phyloP scores from a whole-genome alignment of 2,888 invertebrate genomes.

The Druceiella hillmani region DNA sequence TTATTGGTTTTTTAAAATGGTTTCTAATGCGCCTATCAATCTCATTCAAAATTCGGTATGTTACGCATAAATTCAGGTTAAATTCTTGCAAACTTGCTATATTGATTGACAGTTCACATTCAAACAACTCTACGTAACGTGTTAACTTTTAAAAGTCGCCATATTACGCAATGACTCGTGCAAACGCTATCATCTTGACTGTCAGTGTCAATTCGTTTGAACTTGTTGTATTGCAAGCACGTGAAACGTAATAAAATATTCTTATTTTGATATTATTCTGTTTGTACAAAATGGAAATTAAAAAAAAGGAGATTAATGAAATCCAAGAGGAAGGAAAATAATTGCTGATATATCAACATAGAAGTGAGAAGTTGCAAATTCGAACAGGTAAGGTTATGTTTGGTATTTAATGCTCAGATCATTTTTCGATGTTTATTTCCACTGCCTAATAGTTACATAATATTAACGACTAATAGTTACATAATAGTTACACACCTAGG shows the following conservation, averaged over 20 bases:
- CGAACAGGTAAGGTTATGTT: too few species aligned
- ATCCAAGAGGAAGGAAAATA: too few species aligned
- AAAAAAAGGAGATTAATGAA: too few species aligned
- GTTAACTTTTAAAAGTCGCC: conserved; percentile 10
- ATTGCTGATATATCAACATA: too few species aligned
- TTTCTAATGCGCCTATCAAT: conserved; percentile 3
- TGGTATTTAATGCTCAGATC: too few species aligned
- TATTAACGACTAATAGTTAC: conserved; percentile 9
- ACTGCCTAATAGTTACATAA: conserved; percentile 10
- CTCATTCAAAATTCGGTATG: conserved; percentile 6
- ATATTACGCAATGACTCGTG: conserved; percentile 7
- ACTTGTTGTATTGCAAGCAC: too few species aligned
- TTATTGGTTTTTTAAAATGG: conserved; percentile 6
- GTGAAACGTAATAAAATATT: too few species aligned
- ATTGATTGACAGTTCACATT: conserved; percentile 8
- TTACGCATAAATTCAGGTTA: conserved; percentile 5
- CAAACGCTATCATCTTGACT: conserved; percentile 11
- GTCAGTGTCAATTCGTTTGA: too few species aligned
- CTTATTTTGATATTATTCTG: too few species aligned
- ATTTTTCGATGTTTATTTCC: too few species aligned
- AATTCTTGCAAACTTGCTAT: conserved; percentile 6
- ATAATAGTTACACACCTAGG: too few species aligned
- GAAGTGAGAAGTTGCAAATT: conserved; percentile 12
- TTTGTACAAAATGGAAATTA: too few species aligned
- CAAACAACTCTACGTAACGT: conserved; percentile 8